Evolutionary conservation across 2,113 vertebrate species (phyloP), one percentile per base, ranked within the genome.

Genomic region (Rostratula benghalensis): DNA sequence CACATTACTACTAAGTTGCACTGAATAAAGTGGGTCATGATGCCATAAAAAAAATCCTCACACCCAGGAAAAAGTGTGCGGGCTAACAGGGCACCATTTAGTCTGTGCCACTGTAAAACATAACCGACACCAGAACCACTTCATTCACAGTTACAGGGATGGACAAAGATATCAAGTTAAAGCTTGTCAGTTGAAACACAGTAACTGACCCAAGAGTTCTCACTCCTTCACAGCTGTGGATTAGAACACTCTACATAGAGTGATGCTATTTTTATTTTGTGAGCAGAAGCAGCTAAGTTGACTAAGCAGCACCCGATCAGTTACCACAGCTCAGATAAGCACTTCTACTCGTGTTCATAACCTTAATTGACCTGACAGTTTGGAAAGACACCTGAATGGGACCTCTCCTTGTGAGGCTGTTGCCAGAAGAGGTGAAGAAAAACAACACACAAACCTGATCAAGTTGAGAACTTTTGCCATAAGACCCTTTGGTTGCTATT

Each of bases 371-470:
- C 81, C 83, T 60, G 61, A 59, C 56, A n/a, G 54, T 86, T 70
- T 92, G 30, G 31, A 87, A 89, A 95, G 91, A 87, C 43, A 94
- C 61, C 69, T 3, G 56, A 83, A 41, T 31, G 5, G 0, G 68
- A 59, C 39, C 31, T 63, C 77, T 90, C 63, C 67, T 69, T 37
- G 57, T 0, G 1, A 81, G 56, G 43, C 20, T 71, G 53, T 2
- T 79, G 33, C 43, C 39, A 91, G 60, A 67, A 71, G 35, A 81
- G 57, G 39, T 76, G 50, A 78, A 48, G 31, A 64, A 7, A 85
- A 57, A 39, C 9, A 39, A 33, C 59, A 88, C 27, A 97, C 97
- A 94, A 95, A 99, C 99, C 99, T 99, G 99, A 88, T 99, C 99
- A 84, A 98, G 98, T 11, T 97, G 89, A 67, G 97, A 97, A 81